phyloP scores from a whole-genome alignment of 2,113 vertebrate genomes.

The Tetraodon nigroviridis region DNA sequence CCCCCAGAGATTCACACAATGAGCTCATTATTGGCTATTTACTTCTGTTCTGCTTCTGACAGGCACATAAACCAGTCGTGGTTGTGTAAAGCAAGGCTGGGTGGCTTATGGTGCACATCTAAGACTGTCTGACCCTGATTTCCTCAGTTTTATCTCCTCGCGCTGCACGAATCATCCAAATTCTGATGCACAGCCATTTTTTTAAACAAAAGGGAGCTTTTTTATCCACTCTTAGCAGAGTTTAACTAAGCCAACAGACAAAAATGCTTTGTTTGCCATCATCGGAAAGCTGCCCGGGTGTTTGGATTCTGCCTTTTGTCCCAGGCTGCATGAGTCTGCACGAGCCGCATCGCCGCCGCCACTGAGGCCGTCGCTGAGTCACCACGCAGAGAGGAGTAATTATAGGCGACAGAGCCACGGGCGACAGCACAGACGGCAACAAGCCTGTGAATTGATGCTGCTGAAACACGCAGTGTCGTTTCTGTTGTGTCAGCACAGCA shows the following conservation, averaged over 20 bases:
- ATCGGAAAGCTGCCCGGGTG: constrained; percentile 18
- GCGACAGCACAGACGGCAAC: constrained; percentile 48
- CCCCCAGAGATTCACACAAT: constrained; percentile 38
- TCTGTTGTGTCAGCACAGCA: constrained; percentile 53
- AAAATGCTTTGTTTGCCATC: constrained; percentile 12
- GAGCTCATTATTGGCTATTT: constrained; percentile 47
- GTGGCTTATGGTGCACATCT: constrained; percentile 26
- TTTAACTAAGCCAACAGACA: constrained; percentile 3
- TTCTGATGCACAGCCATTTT: neutral
- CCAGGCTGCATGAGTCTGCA: constrained; percentile 48
- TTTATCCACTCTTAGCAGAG: constrained; percentile 14
- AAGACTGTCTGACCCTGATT: neutral
- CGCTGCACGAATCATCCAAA: constrained; percentile 16
- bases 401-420: constrained; percentile 55
- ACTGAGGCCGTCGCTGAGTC: constrained; percentile 55
- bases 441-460: constrained; percentile 51
- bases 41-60: constrained; percentile 38
- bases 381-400: constrained; percentile 52
- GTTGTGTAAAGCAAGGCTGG: constrained; percentile 13
- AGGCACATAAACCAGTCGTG: constrained; percentile 24
- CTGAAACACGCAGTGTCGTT: constrained; percentile 62
- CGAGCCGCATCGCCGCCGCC: constrained; percentile 45
- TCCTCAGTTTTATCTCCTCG: constrained; percentile 22
- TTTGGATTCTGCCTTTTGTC: constrained; percentile 22
- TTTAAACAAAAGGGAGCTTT: constrained; percentile 3